Percentiles rank a stretch among this genome's conserved stretches.
phyloP scores from a whole-genome alignment of 2,888 invertebrate genomes.

The Exocentrus adspersus region DNA sequence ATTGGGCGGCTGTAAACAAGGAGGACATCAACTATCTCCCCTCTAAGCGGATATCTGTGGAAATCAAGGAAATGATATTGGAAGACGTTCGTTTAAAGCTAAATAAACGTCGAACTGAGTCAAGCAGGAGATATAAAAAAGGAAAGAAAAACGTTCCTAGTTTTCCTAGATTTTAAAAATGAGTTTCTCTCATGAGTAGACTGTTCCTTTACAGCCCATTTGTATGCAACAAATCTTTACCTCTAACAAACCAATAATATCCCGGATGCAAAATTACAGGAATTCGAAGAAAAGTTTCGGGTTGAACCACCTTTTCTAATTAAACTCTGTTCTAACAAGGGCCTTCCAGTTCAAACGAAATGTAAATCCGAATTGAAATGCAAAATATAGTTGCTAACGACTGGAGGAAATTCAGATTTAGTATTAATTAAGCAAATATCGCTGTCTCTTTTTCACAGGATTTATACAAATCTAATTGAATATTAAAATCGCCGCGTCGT shows the following conservation, averaged over 20 bases:
- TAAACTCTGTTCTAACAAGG: background rate
- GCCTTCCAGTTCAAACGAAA: background rate
- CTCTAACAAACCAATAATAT: background rate
- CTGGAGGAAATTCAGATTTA: background rate
- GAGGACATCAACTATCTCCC: slow-evolving; percentile 1
- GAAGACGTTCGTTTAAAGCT: slow-evolving; percentile 13
- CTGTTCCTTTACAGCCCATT: background rate
- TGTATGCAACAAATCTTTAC: no score
- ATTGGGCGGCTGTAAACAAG: slow-evolving; percentile 14
- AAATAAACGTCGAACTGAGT: slow-evolving; percentile 9
- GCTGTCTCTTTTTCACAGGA: background rate
- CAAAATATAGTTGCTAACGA: slow-evolving; percentile 6
- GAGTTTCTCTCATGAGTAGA: background rate
- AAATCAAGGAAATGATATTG: slow-evolving; percentile 22
- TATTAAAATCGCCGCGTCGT: no score
- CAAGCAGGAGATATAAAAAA: background rate
- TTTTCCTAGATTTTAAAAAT: background rate
- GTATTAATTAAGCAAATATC: background rate
- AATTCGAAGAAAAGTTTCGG: background rate
- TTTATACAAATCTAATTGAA: no score
- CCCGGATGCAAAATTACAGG: background rate
- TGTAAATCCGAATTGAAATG: slow-evolving; percentile 4
- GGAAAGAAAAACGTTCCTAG: slow-evolving; percentile 9
- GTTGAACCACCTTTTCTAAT: slow-evolving; percentile 4
- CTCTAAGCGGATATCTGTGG: background rate